Evolutionary conservation across 2,113 vertebrate genomes (phyloP), one percentile per base, ranked within the genome.

Genomic region (Chrysemys picta): DNA sequence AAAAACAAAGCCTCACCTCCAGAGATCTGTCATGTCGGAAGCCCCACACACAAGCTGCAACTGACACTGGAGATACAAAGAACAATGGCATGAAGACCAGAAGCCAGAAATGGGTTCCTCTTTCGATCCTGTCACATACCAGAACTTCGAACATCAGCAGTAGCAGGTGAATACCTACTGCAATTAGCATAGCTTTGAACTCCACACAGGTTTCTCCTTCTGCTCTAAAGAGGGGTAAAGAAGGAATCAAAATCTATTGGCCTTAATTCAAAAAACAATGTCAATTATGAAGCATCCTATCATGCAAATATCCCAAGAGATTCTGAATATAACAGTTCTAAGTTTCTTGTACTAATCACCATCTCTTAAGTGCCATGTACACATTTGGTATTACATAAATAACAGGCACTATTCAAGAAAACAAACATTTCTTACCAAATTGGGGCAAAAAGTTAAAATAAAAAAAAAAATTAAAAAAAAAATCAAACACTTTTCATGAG

Each of bases 131-230:
- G 96, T 99, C 99, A 90, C 99, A 99, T 96, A 99, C 99, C 93
- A 99, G 98, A 86, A 99, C 99, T 98, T 99, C 99, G 56, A 99
- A 99, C 99, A 99, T 99, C 89, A 99, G 98, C 95, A 99, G 97
- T 0, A 99, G 98, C 88, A 99, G 98, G 94, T 99, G 99, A 95
- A 99, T 99, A 35, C 99, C 99, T 65, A 99, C 99, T 0, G 99
- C 99, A 82, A 99, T 99, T 91, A 99, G 97, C 99, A 99, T 99
- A 42, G 99, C 99, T 96, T 99, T 99, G 95, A 99, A 99, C 97
- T 99, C 99, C 98, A 99, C 99, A 85, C 99, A 99, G 0, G 99
- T 99, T 98, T 99, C 99, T 59, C 99, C 99, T 98, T 99, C 99
- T 97, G 99, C 99, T 99, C 99, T 99, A 90, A 89, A 96, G 79